phyloP scores from a whole-genome alignment of 2,113 vertebrate genomes.

The Aplodontia rufa region DNA sequence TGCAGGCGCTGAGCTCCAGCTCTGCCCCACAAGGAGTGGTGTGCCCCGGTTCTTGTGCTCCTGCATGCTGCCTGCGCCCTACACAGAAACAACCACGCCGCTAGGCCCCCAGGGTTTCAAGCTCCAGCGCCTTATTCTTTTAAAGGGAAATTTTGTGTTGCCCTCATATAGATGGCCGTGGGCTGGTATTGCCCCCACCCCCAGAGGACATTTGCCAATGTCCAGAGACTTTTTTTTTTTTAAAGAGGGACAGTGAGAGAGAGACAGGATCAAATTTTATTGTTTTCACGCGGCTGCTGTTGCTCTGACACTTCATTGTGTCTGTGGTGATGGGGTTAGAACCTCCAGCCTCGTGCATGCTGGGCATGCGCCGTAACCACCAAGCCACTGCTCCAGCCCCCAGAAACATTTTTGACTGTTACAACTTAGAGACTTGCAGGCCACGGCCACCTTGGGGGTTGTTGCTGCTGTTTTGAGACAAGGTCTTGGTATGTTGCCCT shows the following conservation, averaged over 20 bases:
- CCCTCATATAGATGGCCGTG: background rate
- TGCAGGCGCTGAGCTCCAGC: accelerated
- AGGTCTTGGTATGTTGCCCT: background rate
- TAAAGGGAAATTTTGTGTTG: too few relatives aligned
- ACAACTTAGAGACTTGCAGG: background rate
- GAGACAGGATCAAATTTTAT: too few relatives aligned
- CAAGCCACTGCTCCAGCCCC: too few relatives aligned
- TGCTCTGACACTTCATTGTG: too few relatives aligned
- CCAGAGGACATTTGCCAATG: background rate
- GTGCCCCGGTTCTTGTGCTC: accelerated
- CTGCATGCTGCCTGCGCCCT: accelerated
- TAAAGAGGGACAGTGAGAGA: too few relatives aligned
- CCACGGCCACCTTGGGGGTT: too few relatives aligned
- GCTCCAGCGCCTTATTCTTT: background rate
- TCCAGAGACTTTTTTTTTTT: too few relatives aligned
- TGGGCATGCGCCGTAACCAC: too few relatives aligned
- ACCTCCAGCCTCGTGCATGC: too few relatives aligned
- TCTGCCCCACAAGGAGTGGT: accelerated
- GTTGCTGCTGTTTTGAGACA: background rate
- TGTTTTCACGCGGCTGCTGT: too few relatives aligned
- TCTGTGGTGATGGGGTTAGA: too few relatives aligned
- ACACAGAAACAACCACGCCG: accelerated
- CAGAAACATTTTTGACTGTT: background rate
- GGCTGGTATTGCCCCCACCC: accelerated
- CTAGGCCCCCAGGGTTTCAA: accelerated